A percentile compares a stretch with the other conserved stretches of the same genome.
Conservation (phyloP, 2,113 vertebrate species). For the Ceratotherium simum region DNA sequence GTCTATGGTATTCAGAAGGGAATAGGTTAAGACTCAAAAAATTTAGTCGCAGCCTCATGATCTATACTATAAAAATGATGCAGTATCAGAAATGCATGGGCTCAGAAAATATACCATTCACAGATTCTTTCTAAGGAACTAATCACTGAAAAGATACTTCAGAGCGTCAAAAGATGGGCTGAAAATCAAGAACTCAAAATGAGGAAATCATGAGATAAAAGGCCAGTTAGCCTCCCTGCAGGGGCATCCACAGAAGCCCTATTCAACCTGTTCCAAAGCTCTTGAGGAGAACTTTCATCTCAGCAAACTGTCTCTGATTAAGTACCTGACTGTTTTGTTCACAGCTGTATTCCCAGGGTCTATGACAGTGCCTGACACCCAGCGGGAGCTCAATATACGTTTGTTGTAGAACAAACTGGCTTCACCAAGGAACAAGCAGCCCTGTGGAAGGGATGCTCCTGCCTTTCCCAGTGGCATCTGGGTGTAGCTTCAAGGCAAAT, state of each 20-base stretch:
- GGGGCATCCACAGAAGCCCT: not conserved
- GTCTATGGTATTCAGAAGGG: not conserved
- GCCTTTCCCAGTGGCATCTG: not conserved
- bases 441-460: rapidly evolving
- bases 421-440: not conserved
- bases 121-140: slow-evolving; percentile 48
- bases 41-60: not conserved
- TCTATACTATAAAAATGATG: not conserved
- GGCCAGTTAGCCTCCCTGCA: not conserved
- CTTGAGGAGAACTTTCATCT: slow-evolving; percentile 2
- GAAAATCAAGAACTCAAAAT: slow-evolving; percentile 55
- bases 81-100: not conserved
- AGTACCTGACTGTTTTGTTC: slow-evolving; percentile 47
- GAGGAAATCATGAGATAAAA: slow-evolving; percentile 49
- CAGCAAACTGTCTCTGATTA: slow-evolving; percentile 46
- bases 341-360: slow-evolving; percentile 30
- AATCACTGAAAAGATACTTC: slow-evolving; percentile 35
- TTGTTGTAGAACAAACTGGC: not conserved
- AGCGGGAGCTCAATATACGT: not conserved
- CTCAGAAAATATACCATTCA: slow-evolving; percentile 11
- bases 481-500: not conserved
- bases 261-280: slow-evolving; percentile 48
- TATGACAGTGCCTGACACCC: not conserved
- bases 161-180: not conserved
- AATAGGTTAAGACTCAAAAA: not conserved